Conservation (phyloP, 2,888 invertebrate genomes). For the Leistus spinibarbis region DNA sequence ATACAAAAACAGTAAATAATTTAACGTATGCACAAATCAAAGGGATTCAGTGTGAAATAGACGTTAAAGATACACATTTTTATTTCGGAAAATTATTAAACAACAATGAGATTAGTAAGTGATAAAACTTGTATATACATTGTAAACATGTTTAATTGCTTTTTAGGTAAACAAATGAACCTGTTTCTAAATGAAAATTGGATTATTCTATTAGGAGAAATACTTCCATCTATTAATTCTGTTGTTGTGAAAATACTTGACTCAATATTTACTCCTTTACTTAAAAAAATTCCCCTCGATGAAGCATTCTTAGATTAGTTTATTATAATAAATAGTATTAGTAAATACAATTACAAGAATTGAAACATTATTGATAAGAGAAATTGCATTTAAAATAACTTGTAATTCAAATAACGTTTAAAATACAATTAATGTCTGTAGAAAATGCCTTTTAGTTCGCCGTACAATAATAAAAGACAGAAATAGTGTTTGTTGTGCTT, state of each 20-base stretch:
- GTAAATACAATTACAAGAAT: too few species aligned
- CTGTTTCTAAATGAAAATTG: constrained; percentile 29
- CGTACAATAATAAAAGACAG: too few species aligned
- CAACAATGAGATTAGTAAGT: constrained; percentile 12
- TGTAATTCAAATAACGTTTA: too few species aligned
- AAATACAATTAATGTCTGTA: too few species aligned
- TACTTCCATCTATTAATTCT: constrained; percentile 5
- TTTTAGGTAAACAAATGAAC: constrained; percentile 34
- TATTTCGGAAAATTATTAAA: constrained; percentile 21
- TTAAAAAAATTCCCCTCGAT: constrained; percentile 8
- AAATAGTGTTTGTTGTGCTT: too few species aligned
- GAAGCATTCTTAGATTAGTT: neutral
- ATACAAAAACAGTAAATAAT: neutral
- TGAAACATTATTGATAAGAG: neutral
- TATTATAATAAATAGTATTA: neutral
- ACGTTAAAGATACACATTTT: neutral
- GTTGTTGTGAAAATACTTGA: neutral
- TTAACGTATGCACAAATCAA: neutral
- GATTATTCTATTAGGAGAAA: constrained; percentile 2
- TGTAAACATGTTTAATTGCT: neutral
- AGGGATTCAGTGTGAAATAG: neutral
- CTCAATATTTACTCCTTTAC: constrained; percentile 4
- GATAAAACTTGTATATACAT: neutral
- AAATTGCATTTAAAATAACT: neutral
- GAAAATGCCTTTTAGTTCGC: too few species aligned